Conservation (phyloP, 2,888 invertebrate species). For the Panzeria rudis region DNA sequence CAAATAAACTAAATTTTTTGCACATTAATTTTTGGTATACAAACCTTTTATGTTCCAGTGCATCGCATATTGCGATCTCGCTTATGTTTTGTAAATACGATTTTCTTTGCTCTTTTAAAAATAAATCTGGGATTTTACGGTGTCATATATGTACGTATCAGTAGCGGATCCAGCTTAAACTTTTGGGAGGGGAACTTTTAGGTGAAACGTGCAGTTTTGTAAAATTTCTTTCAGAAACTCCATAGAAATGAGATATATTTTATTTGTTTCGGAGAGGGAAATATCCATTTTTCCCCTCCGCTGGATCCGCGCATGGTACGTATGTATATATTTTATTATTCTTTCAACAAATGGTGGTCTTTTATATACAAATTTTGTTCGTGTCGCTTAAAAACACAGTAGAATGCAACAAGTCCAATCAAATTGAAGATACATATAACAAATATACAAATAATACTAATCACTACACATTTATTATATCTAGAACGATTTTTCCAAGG, state of each 20-base stretch:
- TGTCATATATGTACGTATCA: not conserved
- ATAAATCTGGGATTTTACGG: not conserved
- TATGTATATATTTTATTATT: conserved; percentile 35
- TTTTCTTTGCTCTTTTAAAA: not conserved
- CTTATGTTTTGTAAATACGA: not conserved
- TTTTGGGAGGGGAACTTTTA: too few relatives aligned
- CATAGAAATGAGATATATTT: too few relatives aligned
- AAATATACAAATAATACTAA: conserved; percentile 58
- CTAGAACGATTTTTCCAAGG: conserved; percentile 58
- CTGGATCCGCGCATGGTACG: too few relatives aligned
- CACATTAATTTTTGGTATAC: too few relatives aligned
- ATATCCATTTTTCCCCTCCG: too few relatives aligned
- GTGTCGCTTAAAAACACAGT: conserved; percentile 66
- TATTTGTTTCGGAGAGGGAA: too few relatives aligned
- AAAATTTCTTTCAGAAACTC: too few relatives aligned
- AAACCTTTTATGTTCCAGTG: too few relatives aligned
- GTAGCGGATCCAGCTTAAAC: too few relatives aligned
- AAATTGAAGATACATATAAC: conserved; percentile 60
- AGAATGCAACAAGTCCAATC: conserved; percentile 60
- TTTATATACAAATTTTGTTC: conserved; percentile 61
- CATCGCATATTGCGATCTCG: too few relatives aligned
- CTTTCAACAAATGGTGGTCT: conserved; percentile 27
- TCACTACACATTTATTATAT: conserved; percentile 56
- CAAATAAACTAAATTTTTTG: too few relatives aligned
- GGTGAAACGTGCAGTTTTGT: too few relatives aligned